Evolutionary conservation across 2,113 vertebrate genomes (phyloP), one percentile per base, ranked within the genome.

Genomic region (Trichomycterus rosablanca): DNA sequence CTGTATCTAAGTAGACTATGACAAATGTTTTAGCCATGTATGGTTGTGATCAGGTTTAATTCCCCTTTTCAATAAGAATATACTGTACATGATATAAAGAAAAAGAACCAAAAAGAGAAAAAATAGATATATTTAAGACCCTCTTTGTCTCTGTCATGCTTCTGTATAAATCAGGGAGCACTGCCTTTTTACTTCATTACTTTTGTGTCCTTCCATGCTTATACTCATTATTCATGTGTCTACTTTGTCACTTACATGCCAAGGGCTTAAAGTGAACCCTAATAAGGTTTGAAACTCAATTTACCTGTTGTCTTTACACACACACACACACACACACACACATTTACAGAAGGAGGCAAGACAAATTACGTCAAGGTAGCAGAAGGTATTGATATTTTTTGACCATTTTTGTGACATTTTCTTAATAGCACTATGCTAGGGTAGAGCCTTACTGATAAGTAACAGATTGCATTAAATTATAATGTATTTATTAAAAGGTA

Each of bases 211-310:
- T 50, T 24, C 42, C 40, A 50, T 60, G 19, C 32, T 53, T 61
- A 24, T 30, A 49, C 63, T 61, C 42, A 51, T 60, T 61, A 66
- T 49, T 66, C 49, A 59, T 55, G 30, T 49, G 24, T 51, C 59
- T 46, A 32, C 23, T 45, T 54, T 54, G 48, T 70, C 53, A 59
- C 45, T 46, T 32, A 40, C 39, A 44, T 48, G 61, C 63, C 60
- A 64, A 51, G 46, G 44, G 64, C 58, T 58, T 62, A 58, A 63
- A 48, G 63, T 67, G 63, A 71, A 63, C 54, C 46, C 68, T 64
- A 72, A 59, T 48, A 63, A 48, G 44, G 48, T 68, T 34, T 58
- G 63, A 63, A 67, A 59, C 48, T 66, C 63, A 18, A 50, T 66
- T 66, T 62, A 12, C 39, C 58, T 45, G n/a, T 44, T 50, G 44